Evolutionary conservation across 1,140 invertebrate species (phyloP).

Genomic region (Macrobrachium rosenbergii): DNA sequence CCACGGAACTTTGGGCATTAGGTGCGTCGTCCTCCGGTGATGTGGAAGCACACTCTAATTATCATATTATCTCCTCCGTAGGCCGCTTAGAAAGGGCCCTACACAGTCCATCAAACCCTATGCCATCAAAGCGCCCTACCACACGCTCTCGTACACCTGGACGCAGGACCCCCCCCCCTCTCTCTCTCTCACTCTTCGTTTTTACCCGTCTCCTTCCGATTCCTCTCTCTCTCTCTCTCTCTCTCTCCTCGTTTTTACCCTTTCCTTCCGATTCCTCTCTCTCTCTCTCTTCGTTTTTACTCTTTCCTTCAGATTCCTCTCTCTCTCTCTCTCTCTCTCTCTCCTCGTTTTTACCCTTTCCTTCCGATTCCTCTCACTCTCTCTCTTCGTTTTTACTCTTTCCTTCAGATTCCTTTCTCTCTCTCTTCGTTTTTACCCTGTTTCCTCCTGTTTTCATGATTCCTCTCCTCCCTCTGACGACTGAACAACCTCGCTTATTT

Average conservation of each 20-base stretch:
- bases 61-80: too few relatives aligned
- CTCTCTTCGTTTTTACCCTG: background rate
- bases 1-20: too few relatives aligned
- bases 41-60: too few relatives aligned
- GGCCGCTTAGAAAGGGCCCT: too few relatives aligned
- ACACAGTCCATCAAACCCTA: too few relatives aligned
- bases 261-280: background rate
- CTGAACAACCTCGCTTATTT: too few relatives aligned
- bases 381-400: background rate
- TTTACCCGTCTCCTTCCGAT: background rate
- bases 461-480: background rate
- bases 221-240: background rate
- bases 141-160: too few relatives aligned
- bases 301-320: background rate
- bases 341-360: background rate
- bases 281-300: background rate
- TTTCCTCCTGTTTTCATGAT: background rate
- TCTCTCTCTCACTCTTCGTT: background rate
- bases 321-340: background rate
- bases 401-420: background rate
- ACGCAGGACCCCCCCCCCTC: too few relatives aligned
- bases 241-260: background rate
- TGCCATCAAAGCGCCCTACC: too few relatives aligned
- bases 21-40: too few relatives aligned
- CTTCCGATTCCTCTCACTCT: background rate